Conservation (phyloP, 2,797 vertebrate species). For the Microchirus variegatus region DNA sequence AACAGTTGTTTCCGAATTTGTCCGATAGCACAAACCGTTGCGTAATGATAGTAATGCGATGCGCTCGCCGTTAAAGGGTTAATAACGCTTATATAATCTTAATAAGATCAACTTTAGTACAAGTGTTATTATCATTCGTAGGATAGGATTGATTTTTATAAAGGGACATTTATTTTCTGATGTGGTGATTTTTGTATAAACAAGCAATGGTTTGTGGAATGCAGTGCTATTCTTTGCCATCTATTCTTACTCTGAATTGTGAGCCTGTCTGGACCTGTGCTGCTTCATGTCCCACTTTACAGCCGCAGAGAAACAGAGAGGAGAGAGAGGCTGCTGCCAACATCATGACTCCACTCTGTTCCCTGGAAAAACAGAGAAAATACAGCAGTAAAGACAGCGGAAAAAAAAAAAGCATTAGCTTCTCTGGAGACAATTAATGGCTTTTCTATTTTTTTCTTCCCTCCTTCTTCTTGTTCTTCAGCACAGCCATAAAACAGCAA, state of each 20-base stretch:
- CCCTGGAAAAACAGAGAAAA: conserved; percentile 40
- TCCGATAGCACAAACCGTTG: no score
- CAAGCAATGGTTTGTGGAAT: conserved; percentile 38
- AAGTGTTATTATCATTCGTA: no score
- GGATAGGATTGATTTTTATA: background rate
- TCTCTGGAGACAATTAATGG: conserved; percentile 58
- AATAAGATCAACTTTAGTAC: no score
- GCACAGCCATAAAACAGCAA: conserved; percentile 37
- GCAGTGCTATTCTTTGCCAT: conserved; percentile 6
- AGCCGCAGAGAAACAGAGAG: conserved; percentile 21
- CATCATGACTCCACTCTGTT: conserved; percentile 23
- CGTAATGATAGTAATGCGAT: no score
- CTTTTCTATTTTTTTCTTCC: conserved; percentile 36
- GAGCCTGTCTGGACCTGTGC: conserved; percentile 51
- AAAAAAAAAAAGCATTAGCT: conserved; percentile 61
- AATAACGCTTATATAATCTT: no score
- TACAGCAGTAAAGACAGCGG: conserved; percentile 26
- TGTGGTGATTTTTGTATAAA: conserved; percentile 29
- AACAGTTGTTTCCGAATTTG: no score
- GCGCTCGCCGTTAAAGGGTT: no score
- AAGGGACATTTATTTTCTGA: background rate
- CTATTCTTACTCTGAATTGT: conserved; percentile 29
- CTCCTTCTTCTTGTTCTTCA: conserved; percentile 37
- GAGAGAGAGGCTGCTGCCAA: no score
- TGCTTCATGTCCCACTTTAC: conserved; percentile 38